Percentiles rank a stretch among this genome's conserved stretches.
These are phyloP conservation scores for Alectoris magna DNA, from an alignment of 2,797 vertebrate species.

Conservation along the genomic window DNA sequence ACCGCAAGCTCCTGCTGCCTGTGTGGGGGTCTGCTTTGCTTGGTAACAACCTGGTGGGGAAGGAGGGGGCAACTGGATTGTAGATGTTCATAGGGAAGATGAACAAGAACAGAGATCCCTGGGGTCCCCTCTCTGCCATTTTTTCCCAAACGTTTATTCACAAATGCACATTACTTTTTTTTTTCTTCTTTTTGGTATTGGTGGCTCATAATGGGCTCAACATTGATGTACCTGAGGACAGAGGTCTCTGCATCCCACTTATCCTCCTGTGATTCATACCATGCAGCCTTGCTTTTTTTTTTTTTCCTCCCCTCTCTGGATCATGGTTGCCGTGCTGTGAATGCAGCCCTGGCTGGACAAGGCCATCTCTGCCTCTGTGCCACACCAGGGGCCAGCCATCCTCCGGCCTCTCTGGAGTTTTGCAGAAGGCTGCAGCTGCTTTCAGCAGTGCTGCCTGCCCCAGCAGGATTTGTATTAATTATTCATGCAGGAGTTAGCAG, in stretches of 20 bases:
- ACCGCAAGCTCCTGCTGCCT: accelerated
- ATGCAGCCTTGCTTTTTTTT: neutral
- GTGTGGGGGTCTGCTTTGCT: neutral
- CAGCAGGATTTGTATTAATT: neutral
- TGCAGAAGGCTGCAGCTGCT: conserved; percentile 33
- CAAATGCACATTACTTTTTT: neutral
- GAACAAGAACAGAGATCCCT: neutral
- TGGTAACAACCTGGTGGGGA: accelerated
- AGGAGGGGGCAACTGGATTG: neutral
- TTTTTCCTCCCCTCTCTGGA: accelerated
- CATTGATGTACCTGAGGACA: neutral
- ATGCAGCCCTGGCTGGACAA: conserved; percentile 24
- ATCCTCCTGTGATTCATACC: neutral
- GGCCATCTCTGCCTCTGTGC: conserved; percentile 34
- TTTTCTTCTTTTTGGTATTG: too few relatives aligned
- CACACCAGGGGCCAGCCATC: neutral
- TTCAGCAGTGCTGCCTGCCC: conserved; percentile 15
- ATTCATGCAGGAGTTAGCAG: conserved; percentile 16
- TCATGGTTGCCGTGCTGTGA: conserved; percentile 14
- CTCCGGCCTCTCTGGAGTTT: conserved; percentile 19
- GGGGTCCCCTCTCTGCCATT: neutral
- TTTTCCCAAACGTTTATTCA: neutral
- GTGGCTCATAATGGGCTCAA: accelerated
- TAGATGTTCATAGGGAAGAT: accelerated
- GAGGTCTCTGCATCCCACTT: neutral